Conservation (phyloP, 2,113 vertebrate genomes). For the Amphiprion percula region DNA sequence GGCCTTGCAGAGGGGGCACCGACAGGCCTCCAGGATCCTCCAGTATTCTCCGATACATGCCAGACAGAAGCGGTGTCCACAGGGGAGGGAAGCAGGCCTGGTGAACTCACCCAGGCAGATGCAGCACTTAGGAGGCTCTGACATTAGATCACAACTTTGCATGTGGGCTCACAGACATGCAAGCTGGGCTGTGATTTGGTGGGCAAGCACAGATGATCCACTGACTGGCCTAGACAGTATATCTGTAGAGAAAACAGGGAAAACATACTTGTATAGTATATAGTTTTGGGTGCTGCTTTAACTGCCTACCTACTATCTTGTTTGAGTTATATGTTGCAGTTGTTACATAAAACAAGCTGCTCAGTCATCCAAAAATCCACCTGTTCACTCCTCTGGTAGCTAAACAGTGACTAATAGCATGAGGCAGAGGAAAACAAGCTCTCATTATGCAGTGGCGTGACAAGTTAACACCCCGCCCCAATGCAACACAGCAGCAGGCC, state of each 20-base stretch:
- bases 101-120: constrained; percentile 81
- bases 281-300: no score
- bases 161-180: not conserved
- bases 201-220: not conserved
- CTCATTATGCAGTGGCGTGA: no score
- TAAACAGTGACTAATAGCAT: no score
- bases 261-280: not conserved
- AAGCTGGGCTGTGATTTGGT: not conserved
- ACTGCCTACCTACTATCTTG: no score
- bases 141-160: constrained; percentile 26
- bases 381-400: no score
- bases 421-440: no score
- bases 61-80: constrained; percentile 83
- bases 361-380: no score
- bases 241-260: constrained; percentile 4
- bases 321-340: no score
- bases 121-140: constrained; percentile 65
- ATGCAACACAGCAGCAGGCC: no score
- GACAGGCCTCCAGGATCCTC: constrained; percentile 63
- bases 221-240: not conserved
- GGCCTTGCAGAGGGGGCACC: constrained; percentile 81
- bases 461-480: no score
- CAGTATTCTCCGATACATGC: constrained; percentile 81
- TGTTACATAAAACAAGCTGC: no score
- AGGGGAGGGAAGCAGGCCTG: constrained; percentile 73